These are phyloP conservation scores for Apteryx mantelli DNA, from an alignment of 2,113 vertebrate genomes.

Conservation along the genomic window DNA sequence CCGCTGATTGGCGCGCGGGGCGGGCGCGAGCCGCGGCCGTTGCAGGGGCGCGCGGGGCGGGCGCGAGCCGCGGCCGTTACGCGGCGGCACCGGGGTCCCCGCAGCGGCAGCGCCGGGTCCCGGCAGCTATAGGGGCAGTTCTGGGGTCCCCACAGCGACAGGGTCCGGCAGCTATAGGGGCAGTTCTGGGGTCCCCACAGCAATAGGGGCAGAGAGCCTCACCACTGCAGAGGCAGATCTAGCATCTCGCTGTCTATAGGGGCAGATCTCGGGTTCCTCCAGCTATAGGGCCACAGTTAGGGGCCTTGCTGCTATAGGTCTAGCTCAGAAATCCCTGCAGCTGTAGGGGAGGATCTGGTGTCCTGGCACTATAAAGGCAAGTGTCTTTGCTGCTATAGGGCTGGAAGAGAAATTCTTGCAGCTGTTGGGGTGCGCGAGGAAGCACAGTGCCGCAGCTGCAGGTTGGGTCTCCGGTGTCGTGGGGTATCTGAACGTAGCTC, in stretches of 20 bases:
- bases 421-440: not conserved
- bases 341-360: too few relatives aligned
- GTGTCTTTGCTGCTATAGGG: not conserved
- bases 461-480: too few relatives aligned
- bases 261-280: too few relatives aligned
- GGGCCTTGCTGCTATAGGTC: not conserved
- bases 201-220: not conserved
- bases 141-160: not conserved
- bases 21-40: too few relatives aligned
- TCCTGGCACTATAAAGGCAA: not conserved
- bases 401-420: not conserved
- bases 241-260: too few relatives aligned
- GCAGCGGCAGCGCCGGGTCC: not conserved
- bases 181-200: not conserved
- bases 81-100: not conserved
- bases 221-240: rapidly evolving
- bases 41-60: too few relatives aligned
- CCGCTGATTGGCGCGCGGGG: too few relatives aligned
- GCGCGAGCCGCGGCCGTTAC: too few relatives aligned
- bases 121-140: not conserved
- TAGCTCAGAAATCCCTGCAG: not conserved
- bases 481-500: not conserved
- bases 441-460: rapidly evolving
- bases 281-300: too few relatives aligned
- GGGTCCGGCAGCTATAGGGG: not conserved